A percentile compares a stretch with the other conserved stretches of the same genome.
Evolutionary conservation across 2,797 vertebrate species (phyloP).

Genomic region (Anguilla marmorata): DNA sequence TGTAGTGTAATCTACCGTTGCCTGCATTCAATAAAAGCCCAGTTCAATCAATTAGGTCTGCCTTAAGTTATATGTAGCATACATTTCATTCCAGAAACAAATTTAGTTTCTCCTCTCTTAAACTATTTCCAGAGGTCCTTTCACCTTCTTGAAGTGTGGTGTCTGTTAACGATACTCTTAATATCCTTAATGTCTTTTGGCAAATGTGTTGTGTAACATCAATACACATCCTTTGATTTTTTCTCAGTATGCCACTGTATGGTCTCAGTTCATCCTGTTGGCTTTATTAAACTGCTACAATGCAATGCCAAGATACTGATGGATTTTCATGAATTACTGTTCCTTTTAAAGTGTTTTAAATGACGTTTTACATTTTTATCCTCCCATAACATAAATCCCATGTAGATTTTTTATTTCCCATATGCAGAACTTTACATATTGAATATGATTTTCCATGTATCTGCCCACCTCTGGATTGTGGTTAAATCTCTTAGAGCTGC

Average conservation of each 20-base stretch:
- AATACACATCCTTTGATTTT: not conserved
- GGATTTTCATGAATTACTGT: no score
- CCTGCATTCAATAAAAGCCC: no score
- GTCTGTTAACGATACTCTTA: not conserved
- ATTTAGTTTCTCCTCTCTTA: no score
- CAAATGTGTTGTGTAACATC: not conserved
- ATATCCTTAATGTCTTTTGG: not conserved
- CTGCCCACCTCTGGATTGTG: not conserved
- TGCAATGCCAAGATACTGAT: not conserved
- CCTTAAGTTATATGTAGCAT: no score
- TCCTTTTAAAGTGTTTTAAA: no score
- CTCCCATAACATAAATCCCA: not conserved
- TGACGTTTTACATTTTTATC: not conserved
- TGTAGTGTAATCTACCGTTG: no score
- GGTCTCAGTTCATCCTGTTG: not conserved
- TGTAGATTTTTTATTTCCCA: not conserved
- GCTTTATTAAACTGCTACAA: not conserved
- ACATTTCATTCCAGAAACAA: no score
- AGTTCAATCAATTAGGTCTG: no score
- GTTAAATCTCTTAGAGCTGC: not conserved
- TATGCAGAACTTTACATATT: not conserved
- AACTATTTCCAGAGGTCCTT: not conserved
- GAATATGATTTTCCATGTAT: not conserved
- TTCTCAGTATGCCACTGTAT: not conserved
- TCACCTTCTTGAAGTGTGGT: not conserved